Base-by-base conservation (phyloP, 2,797 vertebrate species). In the Xerus rutilus region DNA sequence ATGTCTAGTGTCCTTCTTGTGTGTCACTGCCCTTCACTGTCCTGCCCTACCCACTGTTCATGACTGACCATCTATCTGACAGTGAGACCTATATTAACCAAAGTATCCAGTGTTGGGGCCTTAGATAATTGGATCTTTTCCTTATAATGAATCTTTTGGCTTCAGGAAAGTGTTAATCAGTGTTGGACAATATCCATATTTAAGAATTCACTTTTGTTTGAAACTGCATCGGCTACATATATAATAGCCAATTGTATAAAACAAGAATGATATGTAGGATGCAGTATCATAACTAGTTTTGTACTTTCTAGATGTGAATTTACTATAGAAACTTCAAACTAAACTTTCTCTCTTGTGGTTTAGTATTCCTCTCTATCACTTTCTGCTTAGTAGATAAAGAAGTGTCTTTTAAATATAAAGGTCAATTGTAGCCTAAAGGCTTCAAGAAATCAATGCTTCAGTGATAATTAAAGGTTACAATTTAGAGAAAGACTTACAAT, bases 401-500 rank as follows among this genome's bases (percentile, higher is more conserved):
- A 98, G 95, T 83, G 90, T 89, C 73, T 94, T 97, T 96, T 94
- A 89, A 86, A 76, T 91, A 43, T 87, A 97, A 97, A 98, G 97
- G 94, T 98, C 97, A 97, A 79, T 96, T 93, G 94, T 69, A 77
- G 59, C 94, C 94, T 89, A 92, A 95, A 98, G 93, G 18, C 54
- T 97, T 97, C 47, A 92, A 96, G 95, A 97, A 98, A 97, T 97
- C 97, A 98, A 89, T 89, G 73, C 92, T 95, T 76, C 20, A 89
- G 78, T 96, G 91, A 98, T 97, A 98, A 98, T 96, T 96, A 97
- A 98, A 98, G 88, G 93, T 97, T 98, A 96, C 5, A 39, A 79
- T 96, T 97, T 97, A 98, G 86, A 97, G 76, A 82, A 98, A 98
- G 64, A 76, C 83, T 92, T 90, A 89, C 86, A 96, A 72, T 78